These are phyloP conservation scores for Procambarus virginalis DNA, from an alignment of 1,140 invertebrate genomes.

Conservation along the genomic window DNA sequence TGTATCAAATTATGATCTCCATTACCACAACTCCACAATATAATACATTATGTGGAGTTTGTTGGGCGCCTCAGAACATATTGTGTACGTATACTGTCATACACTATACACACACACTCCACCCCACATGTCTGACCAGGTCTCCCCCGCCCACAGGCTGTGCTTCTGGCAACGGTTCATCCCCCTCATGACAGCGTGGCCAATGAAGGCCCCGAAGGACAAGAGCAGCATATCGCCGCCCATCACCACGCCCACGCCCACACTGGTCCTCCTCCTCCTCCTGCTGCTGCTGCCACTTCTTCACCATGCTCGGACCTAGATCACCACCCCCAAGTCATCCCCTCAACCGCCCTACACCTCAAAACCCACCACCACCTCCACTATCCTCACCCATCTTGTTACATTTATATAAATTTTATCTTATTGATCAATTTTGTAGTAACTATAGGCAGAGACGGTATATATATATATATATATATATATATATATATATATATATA, in stretches of 20 bases:
- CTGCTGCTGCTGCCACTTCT: not conserved
- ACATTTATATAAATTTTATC: not conserved
- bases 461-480: not conserved
- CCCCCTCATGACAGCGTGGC: conserved; percentile 43
- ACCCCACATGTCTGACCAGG: not conserved
- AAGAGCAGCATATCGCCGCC: not conserved
- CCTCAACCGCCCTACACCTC: too few species aligned
- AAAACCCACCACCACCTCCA: too few species aligned
- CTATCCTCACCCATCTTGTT: not conserved
- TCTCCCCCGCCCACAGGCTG: conserved; percentile 9
- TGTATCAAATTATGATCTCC: too few species aligned
- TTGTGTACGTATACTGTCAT: too few species aligned
- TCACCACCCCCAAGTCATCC: too few species aligned
- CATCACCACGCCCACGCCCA: conserved; percentile 1
- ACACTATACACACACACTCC: too few species aligned
- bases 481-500: not conserved
- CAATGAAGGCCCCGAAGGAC: conserved; percentile 38
- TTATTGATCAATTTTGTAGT: not conserved
- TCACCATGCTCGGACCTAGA: conserved; percentile 17
- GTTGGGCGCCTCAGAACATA: too few species aligned
- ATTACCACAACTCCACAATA: too few species aligned
- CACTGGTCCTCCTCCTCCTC: not conserved
- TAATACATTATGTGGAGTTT: too few species aligned
- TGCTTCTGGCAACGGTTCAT: conserved; percentile 57
- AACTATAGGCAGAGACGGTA: not conserved